Evolutionary conservation across 92 coral and sea anemone genomes (phyloP).

Genomic region (Anthopleura xanthogrammica): DNA sequence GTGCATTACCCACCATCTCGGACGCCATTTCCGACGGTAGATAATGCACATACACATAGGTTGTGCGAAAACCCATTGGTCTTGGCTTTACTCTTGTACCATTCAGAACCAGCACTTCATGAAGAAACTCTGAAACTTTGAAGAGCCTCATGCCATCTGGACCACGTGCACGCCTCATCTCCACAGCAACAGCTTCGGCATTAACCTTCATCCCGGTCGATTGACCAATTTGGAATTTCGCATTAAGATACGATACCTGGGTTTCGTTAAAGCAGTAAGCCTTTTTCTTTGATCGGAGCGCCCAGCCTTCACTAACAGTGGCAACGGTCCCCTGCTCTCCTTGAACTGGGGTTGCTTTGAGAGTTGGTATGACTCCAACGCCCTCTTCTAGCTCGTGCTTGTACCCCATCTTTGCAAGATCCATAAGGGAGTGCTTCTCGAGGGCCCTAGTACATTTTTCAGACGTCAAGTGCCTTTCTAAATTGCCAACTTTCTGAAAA

Average conservation of each 20-base stretch:
- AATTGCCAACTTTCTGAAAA: conserved; percentile 29
- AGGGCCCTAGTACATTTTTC: conserved; percentile 37
- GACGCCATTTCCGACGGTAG: too few species aligned
- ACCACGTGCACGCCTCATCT: conserved; percentile 33
- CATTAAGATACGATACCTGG: conserved; percentile 18
- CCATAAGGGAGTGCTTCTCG: conserved; percentile 44
- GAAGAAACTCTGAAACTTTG: conserved; percentile 9
- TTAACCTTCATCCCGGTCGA: conserved; percentile 16
- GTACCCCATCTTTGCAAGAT: conserved; percentile 46
- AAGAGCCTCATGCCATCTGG: conserved; percentile 26
- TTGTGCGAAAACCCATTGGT: too few species aligned
- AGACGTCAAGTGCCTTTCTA: conserved; percentile 38
- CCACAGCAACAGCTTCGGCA: conserved; percentile 21
- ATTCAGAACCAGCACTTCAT: too few species aligned
- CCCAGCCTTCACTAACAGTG: conserved; percentile 36
- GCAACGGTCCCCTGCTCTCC: conserved; percentile 19
- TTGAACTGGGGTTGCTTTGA: conserved; percentile 19
- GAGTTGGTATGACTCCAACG: conserved; percentile 30
- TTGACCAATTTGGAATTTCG: conserved; percentile 25
- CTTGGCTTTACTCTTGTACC: too few species aligned
- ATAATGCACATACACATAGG: too few species aligned
- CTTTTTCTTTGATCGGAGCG: conserved; percentile 23
- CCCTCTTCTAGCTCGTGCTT: conserved; percentile 34
- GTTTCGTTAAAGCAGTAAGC: conserved; percentile 29
- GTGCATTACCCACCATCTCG: too few species aligned